Base-by-base conservation (phyloP, 2,888 invertebrate genomes). In the Tetranychus truncatus region DNA sequence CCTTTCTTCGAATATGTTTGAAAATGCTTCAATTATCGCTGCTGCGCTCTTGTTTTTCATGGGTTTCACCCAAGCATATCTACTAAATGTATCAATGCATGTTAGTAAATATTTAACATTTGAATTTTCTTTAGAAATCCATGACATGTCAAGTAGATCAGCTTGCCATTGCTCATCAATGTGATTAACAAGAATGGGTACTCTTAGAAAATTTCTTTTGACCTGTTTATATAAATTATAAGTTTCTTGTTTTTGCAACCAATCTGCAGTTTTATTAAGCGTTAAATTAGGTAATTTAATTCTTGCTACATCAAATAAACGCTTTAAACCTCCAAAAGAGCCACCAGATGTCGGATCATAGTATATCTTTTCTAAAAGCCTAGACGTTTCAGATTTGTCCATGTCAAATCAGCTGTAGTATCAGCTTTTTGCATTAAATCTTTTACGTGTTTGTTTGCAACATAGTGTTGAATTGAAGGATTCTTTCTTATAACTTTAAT, bases 161-260 rank as follows among this genome's bases (percentile, higher is more conserved):
- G 75, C 74, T 67, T 79, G 78, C 74, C 77, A 77, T 72, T 79
- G 79, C 7, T 77, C 74, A 46, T 80, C 78, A n/a, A 79, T 78
- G 18, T 75, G 76, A 44, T 72, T 46, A 7, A 79, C 78, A 7
- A 75, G 75, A 1, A 75, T 76, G 69, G 44, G 20, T 8, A 67
- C 20, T 6, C 67, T 6, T 7, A 21, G 7, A 21, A 67, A 21
- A 18, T 67, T 21, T 5, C n/a, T 67, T n/a, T 21, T 67, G 9
- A 18, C n/a, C 6, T n/a, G 67, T 2, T n/a, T 21, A 7, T 18
- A 67, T 1, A 67, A 9, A 21, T 5, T 21, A 67, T 67, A 67
- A 1, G 67, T 18, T 2, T n/a, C 67, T 67, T 67, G 55, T 15
- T 9, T 15, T 0, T 9, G 1, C 15, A 55, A 15, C 55, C 55